Evolutionary conservation across 2,797 vertebrate species (phyloP).

Genomic region (Coranthus polyacanthus): DNA sequence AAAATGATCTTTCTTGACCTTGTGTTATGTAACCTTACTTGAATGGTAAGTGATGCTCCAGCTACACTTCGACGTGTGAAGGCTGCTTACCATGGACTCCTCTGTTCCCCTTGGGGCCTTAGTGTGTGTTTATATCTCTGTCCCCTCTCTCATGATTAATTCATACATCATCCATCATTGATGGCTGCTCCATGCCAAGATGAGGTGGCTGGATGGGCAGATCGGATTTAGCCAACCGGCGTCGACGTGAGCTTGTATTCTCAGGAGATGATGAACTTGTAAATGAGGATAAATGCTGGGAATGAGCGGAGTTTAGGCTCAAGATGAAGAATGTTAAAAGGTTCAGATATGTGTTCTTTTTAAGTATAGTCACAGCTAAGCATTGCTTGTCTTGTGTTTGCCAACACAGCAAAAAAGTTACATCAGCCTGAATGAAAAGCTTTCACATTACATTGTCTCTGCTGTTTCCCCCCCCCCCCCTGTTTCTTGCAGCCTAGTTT

Average conservation of each 20-base stretch:
- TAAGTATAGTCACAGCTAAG: not conserved
- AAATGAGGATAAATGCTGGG: not conserved
- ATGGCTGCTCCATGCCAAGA: slow-evolving; percentile 65
- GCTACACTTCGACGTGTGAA: slow-evolving; percentile 14
- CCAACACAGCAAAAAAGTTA: slow-evolving; percentile 1
- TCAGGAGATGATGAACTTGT: slow-evolving; percentile 7
- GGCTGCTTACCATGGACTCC: slow-evolving; percentile 31
- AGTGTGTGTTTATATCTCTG: slow-evolving; percentile 60
- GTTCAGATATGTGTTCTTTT: not conserved
- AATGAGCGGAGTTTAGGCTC: not conserved
- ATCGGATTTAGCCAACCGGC: slow-evolving; percentile 56
- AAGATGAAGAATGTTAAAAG: not conserved
- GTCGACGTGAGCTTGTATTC: slow-evolving; percentile 45
- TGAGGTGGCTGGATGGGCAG: slow-evolving; percentile 62
- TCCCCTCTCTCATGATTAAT: slow-evolving; percentile 80
- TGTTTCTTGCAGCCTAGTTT: slow-evolving; percentile 14
- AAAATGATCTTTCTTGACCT: slow-evolving; percentile 12
- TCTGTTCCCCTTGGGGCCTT: slow-evolving; percentile 30
- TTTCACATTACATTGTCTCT: slow-evolving; percentile 9
- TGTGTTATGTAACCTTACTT: slow-evolving; percentile 27
- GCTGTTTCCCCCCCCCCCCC: too few species aligned
- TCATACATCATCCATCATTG: slow-evolving; percentile 80
- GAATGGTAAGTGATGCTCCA: slow-evolving; percentile 14
- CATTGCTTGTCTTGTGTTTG: slow-evolving; percentile 6
- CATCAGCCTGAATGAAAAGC: slow-evolving; percentile 12